Evolutionary conservation across 2,113 vertebrate genomes (phyloP).

Genomic region (Bucco capensis): DNA sequence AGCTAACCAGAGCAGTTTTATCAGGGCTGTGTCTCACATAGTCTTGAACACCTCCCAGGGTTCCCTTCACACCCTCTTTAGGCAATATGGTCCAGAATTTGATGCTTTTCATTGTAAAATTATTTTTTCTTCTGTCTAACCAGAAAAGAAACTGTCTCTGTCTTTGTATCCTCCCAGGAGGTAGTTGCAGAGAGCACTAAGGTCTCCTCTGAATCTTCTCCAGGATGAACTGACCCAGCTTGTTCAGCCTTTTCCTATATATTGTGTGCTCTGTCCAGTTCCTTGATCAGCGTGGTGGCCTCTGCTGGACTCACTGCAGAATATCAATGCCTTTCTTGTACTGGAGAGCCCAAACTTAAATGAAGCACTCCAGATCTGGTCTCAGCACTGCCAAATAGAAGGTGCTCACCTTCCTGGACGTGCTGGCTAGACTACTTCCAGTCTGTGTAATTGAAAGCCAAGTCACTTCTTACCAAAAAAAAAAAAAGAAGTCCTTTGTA

Average conservation of each 20-base stretch:
- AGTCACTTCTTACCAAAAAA: neutral
- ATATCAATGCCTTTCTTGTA: neutral
- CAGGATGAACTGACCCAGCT: neutral
- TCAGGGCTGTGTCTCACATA: neutral
- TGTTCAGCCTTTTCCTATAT: neutral
- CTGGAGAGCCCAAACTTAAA: neutral
- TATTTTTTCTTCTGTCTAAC: neutral
- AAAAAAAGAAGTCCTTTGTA: neutral
- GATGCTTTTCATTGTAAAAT: neutral
- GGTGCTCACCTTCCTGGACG: neutral
- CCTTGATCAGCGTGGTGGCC: neutral
- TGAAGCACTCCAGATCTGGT: neutral
- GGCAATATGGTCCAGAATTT: accelerated
- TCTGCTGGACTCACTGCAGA: accelerated
- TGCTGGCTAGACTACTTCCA: neutral
- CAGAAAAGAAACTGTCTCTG: neutral
- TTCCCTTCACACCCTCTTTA: neutral
- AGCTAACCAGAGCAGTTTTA: neutral
- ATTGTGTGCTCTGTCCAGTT: accelerated
- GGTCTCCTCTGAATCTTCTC: neutral
- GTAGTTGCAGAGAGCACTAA: neutral
- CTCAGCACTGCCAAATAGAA: neutral
- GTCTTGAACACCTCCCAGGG: neutral
- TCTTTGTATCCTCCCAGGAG: neutral
- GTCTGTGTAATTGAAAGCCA: neutral